Conservation (phyloP, 2,888 invertebrate species). For the Brachylomia viminalis region DNA sequence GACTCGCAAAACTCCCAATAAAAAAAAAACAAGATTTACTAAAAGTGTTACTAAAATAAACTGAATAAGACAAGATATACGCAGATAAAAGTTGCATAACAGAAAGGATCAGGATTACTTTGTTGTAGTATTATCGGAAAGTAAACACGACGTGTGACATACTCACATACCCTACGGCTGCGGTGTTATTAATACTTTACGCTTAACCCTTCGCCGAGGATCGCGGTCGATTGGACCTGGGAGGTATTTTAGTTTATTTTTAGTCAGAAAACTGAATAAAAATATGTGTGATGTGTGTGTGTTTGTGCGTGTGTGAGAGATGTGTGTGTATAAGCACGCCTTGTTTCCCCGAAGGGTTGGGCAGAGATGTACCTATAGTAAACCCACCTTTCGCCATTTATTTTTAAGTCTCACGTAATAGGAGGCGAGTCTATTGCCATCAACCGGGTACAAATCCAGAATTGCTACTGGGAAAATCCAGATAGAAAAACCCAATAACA, state of each 20-base stretch:
- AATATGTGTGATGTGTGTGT: no score
- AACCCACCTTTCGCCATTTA: no score
- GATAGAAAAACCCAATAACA: no score
- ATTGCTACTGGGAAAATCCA: no score
- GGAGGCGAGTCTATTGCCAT: no score
- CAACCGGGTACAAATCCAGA: no score
- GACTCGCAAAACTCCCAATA: background rate
- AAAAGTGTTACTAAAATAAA: background rate
- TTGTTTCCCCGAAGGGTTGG: no score
- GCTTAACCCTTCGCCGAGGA: constrained; percentile 36
- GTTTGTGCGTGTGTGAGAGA: no score
- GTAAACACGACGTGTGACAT: constrained; percentile 65
- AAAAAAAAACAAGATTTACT: background rate
- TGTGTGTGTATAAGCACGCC: background rate
- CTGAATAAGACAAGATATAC: constrained; percentile 4
- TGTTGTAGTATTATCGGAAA: constrained; percentile 57
- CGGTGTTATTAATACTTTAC: constrained; percentile 68
- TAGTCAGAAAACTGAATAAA: no score
- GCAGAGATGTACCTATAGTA: no score
- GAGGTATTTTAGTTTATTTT: constrained; percentile 8
- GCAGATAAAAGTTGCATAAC: constrained; percentile 47
- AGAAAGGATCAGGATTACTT: constrained; percentile 27
- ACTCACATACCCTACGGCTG: constrained; percentile 59
- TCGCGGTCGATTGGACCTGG: constrained; percentile 20
- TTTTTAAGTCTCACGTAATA: no score